These are phyloP conservation scores for Coptodon rendalli DNA, from an alignment of 2,113 vertebrate species.

Conservation along the genomic window DNA sequence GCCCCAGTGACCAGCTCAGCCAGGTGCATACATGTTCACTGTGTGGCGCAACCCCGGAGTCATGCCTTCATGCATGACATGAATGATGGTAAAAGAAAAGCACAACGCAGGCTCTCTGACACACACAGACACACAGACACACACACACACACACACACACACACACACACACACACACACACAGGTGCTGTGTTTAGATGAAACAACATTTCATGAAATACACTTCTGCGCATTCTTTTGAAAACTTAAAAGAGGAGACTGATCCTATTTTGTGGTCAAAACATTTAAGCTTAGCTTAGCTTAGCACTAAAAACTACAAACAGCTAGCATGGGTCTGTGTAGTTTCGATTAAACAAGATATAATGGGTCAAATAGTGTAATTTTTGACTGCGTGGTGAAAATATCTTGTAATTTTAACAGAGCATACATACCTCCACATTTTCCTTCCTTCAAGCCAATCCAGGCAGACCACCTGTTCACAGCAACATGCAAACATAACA, in stretches of 20 bases:
- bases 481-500: neutral
- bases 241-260: neutral
- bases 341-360: neutral
- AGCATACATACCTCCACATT: neutral
- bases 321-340: neutral
- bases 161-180: neutral
- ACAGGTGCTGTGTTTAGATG: neutral
- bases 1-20: conserved; percentile 45
- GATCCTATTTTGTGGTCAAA: neutral
- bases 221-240: neutral
- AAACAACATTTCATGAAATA: neutral
- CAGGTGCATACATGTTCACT: conserved; percentile 34
- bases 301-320: neutral
- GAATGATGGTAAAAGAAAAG: neutral
- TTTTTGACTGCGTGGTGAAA: neutral
- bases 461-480: neutral
- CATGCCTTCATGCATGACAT: conserved; percentile 20
- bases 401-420: neutral
- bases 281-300: neutral
- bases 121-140: neutral
- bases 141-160: neutral
- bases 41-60: neutral
- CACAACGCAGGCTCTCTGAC: neutral
- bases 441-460: neutral
- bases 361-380: neutral